Evolutionary conservation across 2,113 vertebrate genomes (phyloP), one percentile per base, ranked within the genome.

Genomic region (Electrona antarctica): DNA sequence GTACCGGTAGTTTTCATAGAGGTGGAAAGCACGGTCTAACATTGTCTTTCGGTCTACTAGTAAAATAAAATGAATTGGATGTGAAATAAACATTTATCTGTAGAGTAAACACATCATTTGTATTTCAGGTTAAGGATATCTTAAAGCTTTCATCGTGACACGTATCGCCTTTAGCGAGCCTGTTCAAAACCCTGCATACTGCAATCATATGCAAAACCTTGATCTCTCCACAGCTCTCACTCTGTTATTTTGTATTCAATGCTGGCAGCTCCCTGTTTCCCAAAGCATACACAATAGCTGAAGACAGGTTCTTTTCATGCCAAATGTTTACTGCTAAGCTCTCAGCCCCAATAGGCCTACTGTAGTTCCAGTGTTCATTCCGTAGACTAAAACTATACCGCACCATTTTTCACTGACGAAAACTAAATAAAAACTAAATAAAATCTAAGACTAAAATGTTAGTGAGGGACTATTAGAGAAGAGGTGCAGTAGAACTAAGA

Each of bases 221-320:
- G 15, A 55, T 52, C 29, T 71, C 48, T 50, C 8, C 52, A 7
- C 55, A 1, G 8, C 54, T 13, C n/a, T 68, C 1, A 6, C 7
- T 7, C 11, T 69, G 4, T 56, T 62, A 51, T 51, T 63, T 60
- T 64, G 21, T 48, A 55, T 60, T 14, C 54, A 67, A 5, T 13
- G 66, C 13, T 46, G 46, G 41, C 59, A 29, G 45, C 51, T 50
- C 64, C 21, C n/a, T 33, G 41, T 69, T 68, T 68, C 50, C 13
- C 33, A 33, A 72, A 21, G 51, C 41, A 7, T 1, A 59, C 52
- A 54, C 58, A 67, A 29, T 8, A 2, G 15, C 45, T 8, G 21
- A 15, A 1, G 7, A 29, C 5, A 0, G 47, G 3, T 7, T 2
- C 3, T 52, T 67, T 21, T 67, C 63, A 45, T 6, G 48, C 6